Percentiles rank a stretch among this genome's conserved stretches.
phyloP scores from a whole-genome alignment of 2,113 vertebrate species.

The Hemibates koningsi region DNA sequence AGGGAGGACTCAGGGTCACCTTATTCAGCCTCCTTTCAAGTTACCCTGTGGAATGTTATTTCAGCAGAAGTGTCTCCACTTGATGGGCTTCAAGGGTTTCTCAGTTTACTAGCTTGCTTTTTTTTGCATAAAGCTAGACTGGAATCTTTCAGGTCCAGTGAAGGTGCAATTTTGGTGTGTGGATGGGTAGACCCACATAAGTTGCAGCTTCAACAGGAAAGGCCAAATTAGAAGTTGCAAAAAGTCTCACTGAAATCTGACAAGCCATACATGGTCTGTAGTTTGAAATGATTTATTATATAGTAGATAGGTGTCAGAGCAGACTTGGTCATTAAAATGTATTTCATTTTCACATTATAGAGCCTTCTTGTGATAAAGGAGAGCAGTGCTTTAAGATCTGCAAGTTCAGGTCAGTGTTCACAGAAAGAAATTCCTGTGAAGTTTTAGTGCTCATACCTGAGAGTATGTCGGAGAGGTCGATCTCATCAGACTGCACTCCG shows the following conservation, averaged over 20 bases:
- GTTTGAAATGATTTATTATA: background rate
- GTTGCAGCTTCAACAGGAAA: background rate
- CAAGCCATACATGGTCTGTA: background rate
- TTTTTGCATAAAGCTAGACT: background rate
- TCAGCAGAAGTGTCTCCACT: background rate
- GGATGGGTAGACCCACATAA: background rate
- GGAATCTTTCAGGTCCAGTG: background rate
- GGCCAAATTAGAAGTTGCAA: background rate
- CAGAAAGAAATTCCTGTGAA: background rate
- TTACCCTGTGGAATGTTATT: background rate
- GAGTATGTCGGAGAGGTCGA: conserved; percentile 97
- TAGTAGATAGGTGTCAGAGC: background rate
- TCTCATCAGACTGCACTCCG: conserved; percentile 94
- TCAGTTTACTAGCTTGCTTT: background rate
- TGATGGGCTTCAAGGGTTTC: accelerated
- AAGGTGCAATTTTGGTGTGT: background rate
- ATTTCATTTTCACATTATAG: background rate
- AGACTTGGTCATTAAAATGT: background rate
- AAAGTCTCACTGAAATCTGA: background rate
- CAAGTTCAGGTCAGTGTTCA: background rate
- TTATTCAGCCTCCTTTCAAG: background rate
- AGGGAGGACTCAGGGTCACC: background rate
- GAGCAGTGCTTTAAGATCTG: background rate
- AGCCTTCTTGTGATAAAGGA: background rate
- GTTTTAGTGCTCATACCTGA: conserved; percentile 76